A percentile compares a stretch with the other conserved stretches of the same genome.
Conservation (phyloP, 2,113 vertebrate genomes). For the Sterna hirundo region DNA sequence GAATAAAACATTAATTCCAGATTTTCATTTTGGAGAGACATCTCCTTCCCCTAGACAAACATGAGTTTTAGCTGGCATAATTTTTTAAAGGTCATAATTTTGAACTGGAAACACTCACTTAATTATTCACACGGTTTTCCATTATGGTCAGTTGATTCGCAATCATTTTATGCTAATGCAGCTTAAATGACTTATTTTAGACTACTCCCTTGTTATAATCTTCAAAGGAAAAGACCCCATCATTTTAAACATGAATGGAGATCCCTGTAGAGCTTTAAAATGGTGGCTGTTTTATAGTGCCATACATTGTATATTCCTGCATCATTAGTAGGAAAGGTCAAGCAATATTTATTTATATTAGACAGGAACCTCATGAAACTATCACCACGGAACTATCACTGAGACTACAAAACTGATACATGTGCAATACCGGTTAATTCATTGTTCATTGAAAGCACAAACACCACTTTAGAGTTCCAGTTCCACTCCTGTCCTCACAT, state of each 20-base stretch:
- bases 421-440: not conserved
- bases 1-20: not conserved
- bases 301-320: not conserved
- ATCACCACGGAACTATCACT: not conserved
- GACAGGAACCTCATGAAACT: slow-evolving; percentile 30
- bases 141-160: not conserved
- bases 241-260: not conserved
- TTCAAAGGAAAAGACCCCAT: not conserved
- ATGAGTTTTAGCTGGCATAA: not conserved
- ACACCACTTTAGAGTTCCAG: not conserved
- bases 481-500: not conserved
- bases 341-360: slow-evolving; percentile 36
- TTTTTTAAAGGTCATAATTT: not conserved
- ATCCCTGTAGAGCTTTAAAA: not conserved
- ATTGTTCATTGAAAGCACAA: not conserved
- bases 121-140: not conserved
- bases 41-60: not conserved
- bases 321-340: slow-evolving; percentile 36
- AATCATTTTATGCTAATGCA: not conserved
- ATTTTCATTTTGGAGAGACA: not conserved
- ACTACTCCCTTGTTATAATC: not conserved
- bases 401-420: slow-evolving; percentile 4
- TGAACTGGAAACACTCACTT: not conserved
- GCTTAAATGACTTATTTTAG: not conserved
- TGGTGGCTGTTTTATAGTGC: not conserved